Base-by-base conservation (phyloP, 2,113 vertebrate species). In the Pluvianellus socialis region DNA sequence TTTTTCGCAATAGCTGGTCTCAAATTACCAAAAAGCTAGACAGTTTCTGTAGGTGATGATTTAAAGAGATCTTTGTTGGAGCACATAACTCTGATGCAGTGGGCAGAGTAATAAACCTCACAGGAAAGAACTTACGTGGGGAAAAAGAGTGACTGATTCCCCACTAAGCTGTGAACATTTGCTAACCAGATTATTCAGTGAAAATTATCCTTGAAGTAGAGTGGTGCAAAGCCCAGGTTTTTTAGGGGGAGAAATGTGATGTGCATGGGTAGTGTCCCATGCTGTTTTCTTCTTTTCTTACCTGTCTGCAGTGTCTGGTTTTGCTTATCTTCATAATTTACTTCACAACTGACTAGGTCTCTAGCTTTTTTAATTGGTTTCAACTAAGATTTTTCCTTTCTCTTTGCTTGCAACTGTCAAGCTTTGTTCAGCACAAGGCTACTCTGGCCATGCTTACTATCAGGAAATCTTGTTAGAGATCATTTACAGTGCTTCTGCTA, bases 41-140 rank as follows among this genome's bases (percentile, higher is more conserved):
- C 49, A 42, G 50, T 82, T 94, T 93, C 75, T 73, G 49, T 82
- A 93, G 66, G 71, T 91, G 92, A 95, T 82, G 79, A 79, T 79
- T 94, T 95, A 89, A 81, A 95, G 67, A 56, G 30, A 1, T 56
- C 66, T 82, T 86, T 58, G 47, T 95, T 87, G 92, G 67, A 79
- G 24, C 33, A 68, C 22, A 61, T 35, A 87, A 32, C 65, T 71
- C 24, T 4, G 8, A 67, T 15, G 49, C 53, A 93, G 44, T 65
- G 62, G 66, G 61, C 52, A 88, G 56, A 87, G 21, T 33, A 90
- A 85, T 61, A 90, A 79, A 67, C 6, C 47, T 93, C 77, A 87
- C 28, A 65, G 74, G 66, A 85, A 87, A 87, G 42, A 79, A 82
- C 0, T 3, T 71, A n/a, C 0, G 0, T 32, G 7, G n/a, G 32